Conservation (phyloP, 2,888 invertebrate species). For the Blastobasis adustella region DNA sequence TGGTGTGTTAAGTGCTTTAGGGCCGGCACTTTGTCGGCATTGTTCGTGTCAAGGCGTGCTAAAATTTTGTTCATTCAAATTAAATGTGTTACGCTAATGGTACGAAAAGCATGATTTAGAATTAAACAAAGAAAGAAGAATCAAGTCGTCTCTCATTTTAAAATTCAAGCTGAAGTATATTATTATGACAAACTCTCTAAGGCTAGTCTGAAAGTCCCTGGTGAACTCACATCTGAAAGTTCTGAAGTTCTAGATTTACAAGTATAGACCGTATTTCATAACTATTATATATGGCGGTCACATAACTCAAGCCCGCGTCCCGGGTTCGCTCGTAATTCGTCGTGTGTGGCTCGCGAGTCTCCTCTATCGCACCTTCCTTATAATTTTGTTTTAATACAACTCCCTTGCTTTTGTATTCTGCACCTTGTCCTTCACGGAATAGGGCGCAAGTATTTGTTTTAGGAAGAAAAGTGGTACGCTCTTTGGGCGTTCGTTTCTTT, state of each 20-base stretch:
- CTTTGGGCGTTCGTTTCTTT: too few species aligned
- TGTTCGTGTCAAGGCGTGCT: too few species aligned
- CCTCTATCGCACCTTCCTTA: constrained; percentile 39
- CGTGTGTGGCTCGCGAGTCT: constrained; percentile 71
- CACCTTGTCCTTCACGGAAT: constrained; percentile 20
- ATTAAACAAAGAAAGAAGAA: too few species aligned
- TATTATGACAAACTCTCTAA: neutral
- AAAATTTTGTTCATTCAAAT: too few species aligned
- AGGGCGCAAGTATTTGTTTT: constrained; percentile 17
- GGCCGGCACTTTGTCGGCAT: too few species aligned
- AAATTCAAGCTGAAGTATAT: neutral
- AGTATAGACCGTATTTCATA: constrained; percentile 53
- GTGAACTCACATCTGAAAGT: neutral
- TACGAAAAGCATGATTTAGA: too few species aligned
- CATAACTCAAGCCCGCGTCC: constrained; percentile 60
- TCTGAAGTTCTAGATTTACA: constrained; percentile 20
- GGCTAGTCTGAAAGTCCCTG: neutral
- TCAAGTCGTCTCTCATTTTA: too few species aligned
- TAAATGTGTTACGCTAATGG: too few species aligned
- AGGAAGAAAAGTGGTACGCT: too few species aligned
- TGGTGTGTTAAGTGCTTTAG: too few species aligned
- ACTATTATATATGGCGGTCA: constrained; percentile 59
- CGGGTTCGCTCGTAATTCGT: constrained; percentile 64
- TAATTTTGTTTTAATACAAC: constrained; percentile 35
- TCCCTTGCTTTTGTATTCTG: constrained; percentile 22